A percentile compares a stretch with the other conserved stretches of the same genome.
These are phyloP conservation scores for Sebastes cheni DNA, from an alignment of 2,797 vertebrate genomes.

Conservation along the genomic window DNA sequence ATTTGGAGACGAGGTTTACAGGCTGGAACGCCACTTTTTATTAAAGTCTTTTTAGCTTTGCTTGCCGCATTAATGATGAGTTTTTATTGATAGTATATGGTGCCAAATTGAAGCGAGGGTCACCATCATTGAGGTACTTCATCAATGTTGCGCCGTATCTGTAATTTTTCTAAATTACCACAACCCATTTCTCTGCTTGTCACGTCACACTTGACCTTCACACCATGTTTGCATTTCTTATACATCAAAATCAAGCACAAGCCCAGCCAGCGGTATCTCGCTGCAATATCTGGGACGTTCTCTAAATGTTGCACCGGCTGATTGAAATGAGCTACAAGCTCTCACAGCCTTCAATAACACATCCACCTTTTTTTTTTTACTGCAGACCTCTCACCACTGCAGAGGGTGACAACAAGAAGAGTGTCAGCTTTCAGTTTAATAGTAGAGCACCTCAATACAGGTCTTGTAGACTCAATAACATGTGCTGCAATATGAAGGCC, in stretches of 20 bases:
- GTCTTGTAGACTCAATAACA: background rate
- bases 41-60: background rate
- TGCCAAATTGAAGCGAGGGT: background rate
- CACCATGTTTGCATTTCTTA: background rate
- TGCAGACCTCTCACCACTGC: slow-evolving; percentile 22
- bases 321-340: background rate
- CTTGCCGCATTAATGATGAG: background rate
- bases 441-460: background rate
- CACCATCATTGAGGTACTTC: background rate
- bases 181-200: no score
- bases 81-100: background rate
- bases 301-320: background rate
- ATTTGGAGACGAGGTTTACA: background rate
- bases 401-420: slow-evolving; percentile 5
- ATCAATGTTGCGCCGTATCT: background rate
- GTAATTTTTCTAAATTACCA: background rate
- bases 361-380: slow-evolving; percentile 2
- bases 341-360: background rate
- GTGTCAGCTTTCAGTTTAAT: slow-evolving; percentile 9
- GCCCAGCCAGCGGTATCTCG: background rate
- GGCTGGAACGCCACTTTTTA: background rate
- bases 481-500: background rate
- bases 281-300: background rate
- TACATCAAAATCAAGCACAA: background rate
- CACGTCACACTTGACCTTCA: background rate